phyloP scores from a whole-genome alignment of 2,797 vertebrate genomes.

The Sebastes vulpes region DNA sequence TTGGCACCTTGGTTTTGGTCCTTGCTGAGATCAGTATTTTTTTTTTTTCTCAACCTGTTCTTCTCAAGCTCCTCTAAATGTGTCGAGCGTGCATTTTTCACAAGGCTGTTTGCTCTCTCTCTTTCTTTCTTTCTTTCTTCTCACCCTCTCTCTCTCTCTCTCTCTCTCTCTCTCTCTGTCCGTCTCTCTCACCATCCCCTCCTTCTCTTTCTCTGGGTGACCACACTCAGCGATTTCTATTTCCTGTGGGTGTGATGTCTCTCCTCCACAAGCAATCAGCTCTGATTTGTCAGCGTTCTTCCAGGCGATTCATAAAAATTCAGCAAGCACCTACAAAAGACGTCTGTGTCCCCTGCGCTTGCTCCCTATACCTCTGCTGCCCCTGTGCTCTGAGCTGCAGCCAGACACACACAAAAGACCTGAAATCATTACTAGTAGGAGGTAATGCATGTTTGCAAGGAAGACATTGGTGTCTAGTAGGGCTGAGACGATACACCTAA shows the following conservation, averaged over 20 bases:
- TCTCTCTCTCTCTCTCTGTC: constrained; percentile 42
- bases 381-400: constrained; percentile 47
- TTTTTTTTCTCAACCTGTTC: constrained; percentile 64
- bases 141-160: constrained; percentile 47
- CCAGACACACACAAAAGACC: constrained; percentile 31
- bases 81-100: constrained; percentile 85
- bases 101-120: constrained; percentile 67
- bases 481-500: no score
- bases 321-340: constrained; percentile 85
- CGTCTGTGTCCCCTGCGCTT: constrained; percentile 50
- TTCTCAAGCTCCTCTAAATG: constrained; percentile 85
- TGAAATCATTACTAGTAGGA: constrained; percentile 44
- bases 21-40: constrained; percentile 87
- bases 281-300: constrained; percentile 89
- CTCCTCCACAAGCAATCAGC: constrained; percentile 86
- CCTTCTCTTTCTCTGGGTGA: constrained; percentile 74
- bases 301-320: constrained; percentile 87
- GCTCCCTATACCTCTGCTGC: constrained; percentile 48
- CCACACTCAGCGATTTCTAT: constrained; percentile 88
- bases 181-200: constrained; percentile 61
- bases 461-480: constrained; percentile 2
- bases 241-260: constrained; percentile 89
- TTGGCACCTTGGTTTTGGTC: constrained; percentile 86
- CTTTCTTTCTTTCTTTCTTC: constrained; percentile 5
- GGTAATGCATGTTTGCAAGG: constrained; percentile 29